Base-by-base conservation (phyloP, 2,113 vertebrate species). In the Gambusia holbrooki region DNA sequence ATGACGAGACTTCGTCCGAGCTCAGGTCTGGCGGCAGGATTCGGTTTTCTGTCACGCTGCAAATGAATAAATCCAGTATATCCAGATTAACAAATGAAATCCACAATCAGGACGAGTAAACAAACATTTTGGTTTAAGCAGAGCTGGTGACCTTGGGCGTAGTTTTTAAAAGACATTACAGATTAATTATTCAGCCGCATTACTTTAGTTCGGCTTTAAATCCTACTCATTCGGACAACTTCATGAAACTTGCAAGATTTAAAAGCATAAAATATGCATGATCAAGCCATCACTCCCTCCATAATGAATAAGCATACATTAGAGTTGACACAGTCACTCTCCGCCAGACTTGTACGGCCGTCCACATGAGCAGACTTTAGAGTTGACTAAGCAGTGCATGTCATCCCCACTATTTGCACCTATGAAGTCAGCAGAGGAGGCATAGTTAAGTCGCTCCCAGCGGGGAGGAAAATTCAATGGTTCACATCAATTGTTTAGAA, bases 151-250 rank as follows among this genome's bases (percentile, higher is more conserved):
- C 91, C 88, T 88, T 87, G 83, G 77, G 70, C 42, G 37, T 84
- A 84, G 87, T 91, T 91, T 84, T 92, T 70, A 90, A 11, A 92
- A 92, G 85, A 84, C 85, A 90, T 91, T 87, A 76, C 42, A 22
- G 83, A 89, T 95, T 15, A 90, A 95, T 93, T 91, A 94, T 94
- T 93, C 76, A 94, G 87, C 79, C 74, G 70, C 92, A 94, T 92
- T 86, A 90, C 92, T 94, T 93, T 77, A 85, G 87, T 92, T 87
- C 73, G 68, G 77, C 83, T 92, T 90, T 87, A 93, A 93, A 93
- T 93, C 90, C 90, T 87, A 91, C 92, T 93, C 92, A 91, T 92
- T 93, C 69, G 45, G 93, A 95, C 94, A 94, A 93, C 92, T 93
- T 94, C 93, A 94, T 95, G 83, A 94, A 95, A 93, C 58, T 92